Evolutionary conservation across 1,140 invertebrate genomes (phyloP), one percentile per base, ranked within the genome.

Genomic region (Drosophila sulfurigaster): DNA sequence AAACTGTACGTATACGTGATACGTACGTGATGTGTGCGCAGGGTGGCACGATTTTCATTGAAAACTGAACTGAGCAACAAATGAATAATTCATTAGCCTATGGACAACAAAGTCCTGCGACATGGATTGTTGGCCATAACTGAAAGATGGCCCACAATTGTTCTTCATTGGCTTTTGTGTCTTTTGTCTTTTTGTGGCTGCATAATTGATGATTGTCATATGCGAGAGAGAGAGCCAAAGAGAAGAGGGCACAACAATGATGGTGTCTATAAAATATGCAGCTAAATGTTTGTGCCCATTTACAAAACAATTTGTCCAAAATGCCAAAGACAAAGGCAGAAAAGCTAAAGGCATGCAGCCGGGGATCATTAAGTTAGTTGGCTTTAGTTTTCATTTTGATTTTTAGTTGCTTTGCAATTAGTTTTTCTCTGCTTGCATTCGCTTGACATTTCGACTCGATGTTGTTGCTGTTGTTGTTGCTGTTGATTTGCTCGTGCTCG

Each of bases 361-460:
- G 28, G 52, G 11, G 51, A 64, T 82, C 63, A 83, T 80, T 85
- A 70, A 67, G 79, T 78, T 75, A 59, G 70, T 80, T 67, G 68
- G 74, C 65, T 63, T 59, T 83, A 25, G 20, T 25, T 25, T 25
- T 71, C 70, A 59, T 60, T 60, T 56, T 25, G 20, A 70, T 71
- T 68, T 68, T 69, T 71, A 71, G 68, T 49, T 43, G 59, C 58
- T 75, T 78, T 75, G 86, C 86, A 89, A 88, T 88, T 88, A 88
- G 86, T 88, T 88, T 66, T 74, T 25, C 20, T 25, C 49, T 45
- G 81, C 69, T 63, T 81, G 77, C 79, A 78, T 82, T 79, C 79
- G 68, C 25, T 83, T 88, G 85, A 88, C 85, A 88, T 88, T 88
- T 88, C 71, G 68, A 62, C 65, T 77, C 16, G 41, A 30, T 59